Percentiles rank a stretch among this genome's conserved stretches.
Evolutionary conservation across 2,888 invertebrate genomes (phyloP).

Genomic region (Seira ritae): DNA sequence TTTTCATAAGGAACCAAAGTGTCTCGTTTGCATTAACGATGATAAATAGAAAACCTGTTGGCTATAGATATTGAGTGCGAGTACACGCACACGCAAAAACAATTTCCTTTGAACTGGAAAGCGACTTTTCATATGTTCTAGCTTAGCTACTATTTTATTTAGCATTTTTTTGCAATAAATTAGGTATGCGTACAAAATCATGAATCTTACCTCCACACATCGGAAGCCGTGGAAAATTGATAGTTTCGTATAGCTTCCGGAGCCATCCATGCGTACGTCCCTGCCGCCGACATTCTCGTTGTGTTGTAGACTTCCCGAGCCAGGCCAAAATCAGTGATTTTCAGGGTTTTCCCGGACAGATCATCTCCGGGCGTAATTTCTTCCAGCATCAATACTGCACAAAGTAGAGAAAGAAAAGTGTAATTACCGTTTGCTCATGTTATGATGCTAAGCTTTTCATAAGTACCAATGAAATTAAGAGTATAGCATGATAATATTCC

Average conservation of each 20-base stretch:
- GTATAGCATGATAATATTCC: not conserved
- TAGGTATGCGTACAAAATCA: not conserved
- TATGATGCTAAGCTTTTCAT: not conserved
- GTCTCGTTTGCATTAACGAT: too few relatives aligned
- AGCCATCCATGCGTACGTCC: slow-evolving; percentile 99
- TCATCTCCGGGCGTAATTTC: slow-evolving; percentile 77
- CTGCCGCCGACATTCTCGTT: slow-evolving; percentile 97
- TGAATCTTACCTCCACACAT: slow-evolving; percentile 89
- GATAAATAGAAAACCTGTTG: too few relatives aligned
- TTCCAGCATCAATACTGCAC: slow-evolving; percentile 52
- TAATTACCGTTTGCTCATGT: not conserved
- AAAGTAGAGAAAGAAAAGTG: slow-evolving; percentile 12
- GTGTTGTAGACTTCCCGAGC: slow-evolving; percentile 97
- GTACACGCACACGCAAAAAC: too few relatives aligned
- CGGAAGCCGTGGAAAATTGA: slow-evolving; percentile 93
- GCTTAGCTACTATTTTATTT: not conserved
- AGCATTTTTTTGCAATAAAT: not conserved
- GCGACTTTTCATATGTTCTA: too few relatives aligned
- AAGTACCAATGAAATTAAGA: not conserved
- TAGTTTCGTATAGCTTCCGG: slow-evolving; percentile 96
- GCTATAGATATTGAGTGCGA: too few relatives aligned
- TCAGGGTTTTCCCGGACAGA: slow-evolving; percentile 92
- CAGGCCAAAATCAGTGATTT: slow-evolving; percentile 98
- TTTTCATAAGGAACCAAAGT: too few relatives aligned
- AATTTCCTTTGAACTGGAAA: too few relatives aligned